A percentile compares a stretch with the other conserved stretches of the same genome.
phyloP scores from a whole-genome alignment of 2,113 vertebrate genomes.

The Etheostoma cragini region DNA sequence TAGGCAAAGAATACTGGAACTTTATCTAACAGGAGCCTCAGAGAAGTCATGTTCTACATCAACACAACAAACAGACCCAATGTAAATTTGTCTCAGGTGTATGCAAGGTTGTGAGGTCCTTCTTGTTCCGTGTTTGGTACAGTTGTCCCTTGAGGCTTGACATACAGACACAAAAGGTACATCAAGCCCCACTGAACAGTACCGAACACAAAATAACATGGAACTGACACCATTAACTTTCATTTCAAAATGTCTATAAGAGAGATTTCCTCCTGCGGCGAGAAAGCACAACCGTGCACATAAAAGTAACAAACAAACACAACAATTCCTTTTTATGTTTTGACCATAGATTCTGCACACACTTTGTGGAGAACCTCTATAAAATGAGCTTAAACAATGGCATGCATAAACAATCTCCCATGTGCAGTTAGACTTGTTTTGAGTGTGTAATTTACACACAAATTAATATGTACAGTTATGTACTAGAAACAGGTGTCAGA shows the following conservation, averaged over 20 bases:
- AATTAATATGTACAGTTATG: not conserved
- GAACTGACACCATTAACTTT: not conserved
- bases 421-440: conserved; percentile 19
- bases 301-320: not conserved
- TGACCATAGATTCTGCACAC: not conserved
- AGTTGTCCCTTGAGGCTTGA: not conserved
- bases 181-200: not conserved
- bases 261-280: not conserved
- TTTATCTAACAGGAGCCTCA: not conserved
- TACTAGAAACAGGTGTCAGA: conserved; percentile 6
- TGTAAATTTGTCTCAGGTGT: not conserved
- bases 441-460: conserved; percentile 28
- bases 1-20: not conserved
- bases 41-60: not conserved
- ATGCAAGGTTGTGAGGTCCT: not conserved
- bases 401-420: not conserved
- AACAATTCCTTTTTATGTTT: not conserved
- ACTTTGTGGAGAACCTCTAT: not conserved
- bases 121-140: not conserved
- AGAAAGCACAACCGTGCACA: not conserved
- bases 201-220: conserved; percentile 1
- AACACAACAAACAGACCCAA: not conserved
- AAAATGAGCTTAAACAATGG: not conserved
- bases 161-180: not conserved
- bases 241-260: not conserved